Percentiles rank a stretch among this genome's conserved stretches.
Evolutionary conservation across 2,113 vertebrate genomes (phyloP).

Genomic region (Ctenodactylus gundi): DNA sequence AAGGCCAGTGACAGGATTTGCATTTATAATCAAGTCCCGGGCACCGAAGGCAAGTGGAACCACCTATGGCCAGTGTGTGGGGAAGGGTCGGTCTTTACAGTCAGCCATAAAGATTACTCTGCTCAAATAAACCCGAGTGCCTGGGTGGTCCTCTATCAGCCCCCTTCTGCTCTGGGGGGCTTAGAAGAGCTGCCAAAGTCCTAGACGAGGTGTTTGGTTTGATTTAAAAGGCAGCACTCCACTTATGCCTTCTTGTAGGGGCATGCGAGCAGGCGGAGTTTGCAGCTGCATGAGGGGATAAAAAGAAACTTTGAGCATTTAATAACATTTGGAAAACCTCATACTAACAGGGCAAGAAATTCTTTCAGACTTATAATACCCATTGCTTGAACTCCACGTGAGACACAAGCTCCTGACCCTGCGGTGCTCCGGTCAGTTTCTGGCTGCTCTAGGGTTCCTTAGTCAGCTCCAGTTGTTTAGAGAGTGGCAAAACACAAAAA

Average conservation of each 20-base stretch:
- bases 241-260: slow-evolving; percentile 68
- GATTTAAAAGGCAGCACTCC: slow-evolving; percentile 68
- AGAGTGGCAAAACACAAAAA: no score
- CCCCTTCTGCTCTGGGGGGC: slow-evolving; percentile 44
- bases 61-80: slow-evolving; percentile 11
- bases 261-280: background rate
- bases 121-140: slow-evolving; percentile 42
- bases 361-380: background rate
- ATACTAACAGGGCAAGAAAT: slow-evolving; percentile 40
- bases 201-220: slow-evolving; percentile 71
- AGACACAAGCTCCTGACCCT: background rate
- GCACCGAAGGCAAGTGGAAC: background rate
- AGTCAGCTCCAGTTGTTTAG: background rate
- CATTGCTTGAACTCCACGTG: background rate
- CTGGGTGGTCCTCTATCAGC: slow-evolving; percentile 72
- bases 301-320: slow-evolving; percentile 45
- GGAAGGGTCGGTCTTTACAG: background rate
- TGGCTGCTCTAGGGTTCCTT: background rate
- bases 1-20: slow-evolving; percentile 48
- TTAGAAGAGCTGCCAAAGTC: slow-evolving; percentile 68
- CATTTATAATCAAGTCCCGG: slow-evolving; percentile 22
- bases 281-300: slow-evolving; percentile 32
- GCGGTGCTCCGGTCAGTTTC: background rate
- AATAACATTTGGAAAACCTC: background rate
- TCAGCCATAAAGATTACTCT: background rate